Conservation (phyloP, 1,140 invertebrate genomes). For the Hirudo medicinalis region DNA sequence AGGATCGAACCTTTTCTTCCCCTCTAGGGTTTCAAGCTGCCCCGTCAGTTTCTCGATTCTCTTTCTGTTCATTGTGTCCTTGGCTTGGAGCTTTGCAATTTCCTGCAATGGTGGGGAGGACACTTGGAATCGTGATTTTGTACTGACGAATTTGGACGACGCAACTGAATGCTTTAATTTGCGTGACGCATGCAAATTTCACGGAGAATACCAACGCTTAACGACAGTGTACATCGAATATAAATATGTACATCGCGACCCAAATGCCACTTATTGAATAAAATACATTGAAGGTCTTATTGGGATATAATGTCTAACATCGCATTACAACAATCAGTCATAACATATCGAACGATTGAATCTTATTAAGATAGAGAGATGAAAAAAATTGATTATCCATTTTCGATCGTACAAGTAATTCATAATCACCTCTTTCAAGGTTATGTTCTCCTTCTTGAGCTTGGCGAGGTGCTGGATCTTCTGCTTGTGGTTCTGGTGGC, state of each 20-base stretch:
- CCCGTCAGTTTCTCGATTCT: conserved; percentile 29
- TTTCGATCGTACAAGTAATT: no score
- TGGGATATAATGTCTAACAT: no score
- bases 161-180: neutral
- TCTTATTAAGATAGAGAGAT: no score
- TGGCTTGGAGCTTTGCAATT: conserved; percentile 26
- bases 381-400: no score
- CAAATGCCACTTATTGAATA: no score
- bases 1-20: conserved; percentile 29
- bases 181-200: neutral
- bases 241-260: neutral
- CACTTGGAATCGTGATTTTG: neutral
- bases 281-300: no score
- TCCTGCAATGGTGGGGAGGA: conserved; percentile 23
- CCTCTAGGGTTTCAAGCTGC: conserved; percentile 23
- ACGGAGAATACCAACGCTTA: neutral
- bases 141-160: neutral
- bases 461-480: conserved; percentile 53
- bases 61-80: conserved; percentile 28
- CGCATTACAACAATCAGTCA: no score
- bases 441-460: conserved; percentile 48
- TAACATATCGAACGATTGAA: no score
- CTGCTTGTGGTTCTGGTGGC: conserved; percentile 55
- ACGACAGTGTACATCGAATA: neutral
- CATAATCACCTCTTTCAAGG: conserved; percentile 44